Base-by-base conservation (phyloP, 92 coral and sea anemone species). In the Plumapathes pennacea region DNA sequence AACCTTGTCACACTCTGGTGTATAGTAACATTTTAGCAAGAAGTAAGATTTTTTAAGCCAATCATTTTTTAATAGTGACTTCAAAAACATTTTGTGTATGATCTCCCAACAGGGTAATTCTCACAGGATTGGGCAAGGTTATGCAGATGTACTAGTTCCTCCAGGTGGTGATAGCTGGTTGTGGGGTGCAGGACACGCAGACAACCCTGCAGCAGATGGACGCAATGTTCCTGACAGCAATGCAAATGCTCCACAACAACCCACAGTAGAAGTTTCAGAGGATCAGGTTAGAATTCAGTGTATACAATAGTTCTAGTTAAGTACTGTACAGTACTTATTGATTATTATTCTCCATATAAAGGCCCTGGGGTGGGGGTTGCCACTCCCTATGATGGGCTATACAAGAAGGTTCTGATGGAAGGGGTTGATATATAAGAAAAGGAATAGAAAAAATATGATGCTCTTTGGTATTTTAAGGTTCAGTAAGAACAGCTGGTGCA, bases 201-300 rank as follows among this genome's bases (percentile, higher is more conserved):
- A 46, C 11, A 34, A 52, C 12, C 71, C 15, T 0, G 62, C 31
- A 1, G 46, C 52, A 1, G 60, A 49, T 25, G 36, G 49, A 21
- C 56, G 44, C 30, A 54, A 46, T 50, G 82, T 58, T 36, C 32
- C 67, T 60, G 67, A 51, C 29, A 77, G 72, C 43, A 75, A 62
- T 59, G 76, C 66, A 21, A 76, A 66, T 54, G 25, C 69, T 38
- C 85, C 53, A 26, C 97, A 91, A 72, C 86, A 88, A 39, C 97
- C 97, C 62, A 77, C 89, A 27, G 81, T 57, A 14, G 97, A 91
- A 60, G 96, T 91, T 2, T 88, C 92, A 12, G 97, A 91, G 59
- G 88, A 90, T 11, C 97, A 90, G 90, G 97, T 90, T 13, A 17
- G 70, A n/a, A 4, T n/a, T n/a, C n/a, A n/a, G 40, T 15, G 23